Conservation (phyloP, 2,797 vertebrate genomes). For the Cossypha dichroa region DNA sequence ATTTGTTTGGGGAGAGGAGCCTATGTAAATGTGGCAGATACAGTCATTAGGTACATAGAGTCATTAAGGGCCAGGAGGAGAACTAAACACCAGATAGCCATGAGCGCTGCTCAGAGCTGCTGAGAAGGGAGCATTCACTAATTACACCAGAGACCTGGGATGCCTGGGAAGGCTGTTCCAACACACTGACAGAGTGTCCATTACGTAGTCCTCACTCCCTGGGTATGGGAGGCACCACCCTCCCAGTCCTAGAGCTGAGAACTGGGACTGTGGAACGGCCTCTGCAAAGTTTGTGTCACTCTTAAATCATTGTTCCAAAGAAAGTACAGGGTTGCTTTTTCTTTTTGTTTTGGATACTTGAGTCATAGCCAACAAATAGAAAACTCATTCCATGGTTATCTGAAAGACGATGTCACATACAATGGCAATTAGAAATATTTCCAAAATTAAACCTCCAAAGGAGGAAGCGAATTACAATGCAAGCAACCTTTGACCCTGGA, state of each 20-base stretch:
- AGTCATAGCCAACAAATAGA: conserved; percentile 63
- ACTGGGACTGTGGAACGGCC: neutral
- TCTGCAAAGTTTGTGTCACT: neutral
- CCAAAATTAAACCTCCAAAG: conserved; percentile 88
- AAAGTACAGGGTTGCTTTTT: conserved; percentile 39
- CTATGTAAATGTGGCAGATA: neutral
- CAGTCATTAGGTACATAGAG: neutral
- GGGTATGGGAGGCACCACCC: neutral
- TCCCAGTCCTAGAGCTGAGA: conserved; percentile 16
- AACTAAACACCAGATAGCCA: neutral
- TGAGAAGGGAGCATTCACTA: neutral
- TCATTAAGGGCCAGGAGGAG: neutral
- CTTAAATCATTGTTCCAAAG: conserved; percentile 48
- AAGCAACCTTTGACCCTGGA: conserved; percentile 89
- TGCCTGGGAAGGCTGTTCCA: neutral
- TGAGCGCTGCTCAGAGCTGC: neutral
- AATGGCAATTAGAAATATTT: conserved; percentile 75
- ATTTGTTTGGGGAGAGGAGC: neutral
- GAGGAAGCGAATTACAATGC: conserved; percentile 94
- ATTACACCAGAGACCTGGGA: neutral
- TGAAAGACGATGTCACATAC: conserved; percentile 71
- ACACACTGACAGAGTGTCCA: neutral
- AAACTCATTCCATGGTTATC: conserved; percentile 75
- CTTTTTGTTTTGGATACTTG: conserved; percentile 40
- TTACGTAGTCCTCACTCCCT: neutral